phyloP scores from a whole-genome alignment of 2,797 vertebrate species.

The Lepilemur septentrionalis region DNA sequence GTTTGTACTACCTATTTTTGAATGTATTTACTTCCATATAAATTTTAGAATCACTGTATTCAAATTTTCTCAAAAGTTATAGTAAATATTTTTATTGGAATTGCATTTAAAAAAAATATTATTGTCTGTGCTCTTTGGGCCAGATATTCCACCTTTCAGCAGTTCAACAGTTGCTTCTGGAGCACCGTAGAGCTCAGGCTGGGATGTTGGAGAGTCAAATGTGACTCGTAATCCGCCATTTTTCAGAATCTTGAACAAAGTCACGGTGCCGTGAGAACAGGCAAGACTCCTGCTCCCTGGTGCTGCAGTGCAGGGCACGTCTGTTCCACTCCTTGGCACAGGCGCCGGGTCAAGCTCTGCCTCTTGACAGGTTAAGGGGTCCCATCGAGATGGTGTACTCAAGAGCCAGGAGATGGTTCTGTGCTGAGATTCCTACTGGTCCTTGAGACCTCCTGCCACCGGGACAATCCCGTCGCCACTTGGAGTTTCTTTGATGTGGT shows the following conservation, averaged over 20 bases:
- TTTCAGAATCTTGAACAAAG: too few species aligned
- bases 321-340: background rate
- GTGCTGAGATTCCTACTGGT: background rate
- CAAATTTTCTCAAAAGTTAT: background rate
- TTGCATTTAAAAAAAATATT: background rate
- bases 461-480: background rate
- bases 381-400: background rate
- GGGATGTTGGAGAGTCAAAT: background rate
- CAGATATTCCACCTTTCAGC: background rate
- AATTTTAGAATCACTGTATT: background rate
- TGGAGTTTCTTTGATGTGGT: background rate
- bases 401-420: background rate
- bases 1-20: background rate
- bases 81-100: background rate
- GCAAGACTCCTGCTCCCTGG: background rate
- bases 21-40: background rate
- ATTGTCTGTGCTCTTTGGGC: background rate
- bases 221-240: too few species aligned
- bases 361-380: background rate
- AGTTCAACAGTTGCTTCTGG: background rate
- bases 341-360: background rate
- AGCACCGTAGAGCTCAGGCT: background rate
- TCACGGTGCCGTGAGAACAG: accelerated
- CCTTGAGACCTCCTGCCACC: background rate
- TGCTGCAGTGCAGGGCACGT: too few species aligned